A percentile compares a stretch with the other conserved stretches of the same genome.
phyloP scores from a whole-genome alignment of 2,888 invertebrate genomes.

The Agrilus cyanescens region DNA sequence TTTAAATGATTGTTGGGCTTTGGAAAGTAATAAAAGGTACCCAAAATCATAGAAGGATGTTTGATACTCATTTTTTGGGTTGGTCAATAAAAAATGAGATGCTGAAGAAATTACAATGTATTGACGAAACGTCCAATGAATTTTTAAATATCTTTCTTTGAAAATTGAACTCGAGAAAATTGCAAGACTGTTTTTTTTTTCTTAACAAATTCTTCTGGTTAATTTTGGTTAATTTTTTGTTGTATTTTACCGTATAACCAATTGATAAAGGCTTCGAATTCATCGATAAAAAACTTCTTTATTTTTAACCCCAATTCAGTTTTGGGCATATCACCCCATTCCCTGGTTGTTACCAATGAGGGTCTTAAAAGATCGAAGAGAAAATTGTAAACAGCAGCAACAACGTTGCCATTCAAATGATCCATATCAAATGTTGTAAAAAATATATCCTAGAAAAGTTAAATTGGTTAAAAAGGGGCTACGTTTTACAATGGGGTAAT shows the following conservation, averaged over 20 bases:
- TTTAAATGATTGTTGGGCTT: neutral
- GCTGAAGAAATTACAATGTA: no score
- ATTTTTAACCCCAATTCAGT: slow-evolving; percentile 35
- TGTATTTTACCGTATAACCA: slow-evolving; percentile 32
- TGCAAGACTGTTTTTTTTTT: slow-evolving; percentile 1
- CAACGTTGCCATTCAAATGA: slow-evolving; percentile 23
- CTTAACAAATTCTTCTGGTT: neutral
- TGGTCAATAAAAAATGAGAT: no score
- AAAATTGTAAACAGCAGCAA: slow-evolving; percentile 25
- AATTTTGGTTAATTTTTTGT: no score
- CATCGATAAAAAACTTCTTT: slow-evolving; percentile 44
- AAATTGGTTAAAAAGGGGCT: neutral
- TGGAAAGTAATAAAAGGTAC: neutral
- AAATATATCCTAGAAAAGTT: slow-evolving; percentile 25
- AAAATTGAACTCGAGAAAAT: neutral
- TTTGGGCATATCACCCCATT: slow-evolving; percentile 45
- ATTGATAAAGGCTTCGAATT: slow-evolving; percentile 42
- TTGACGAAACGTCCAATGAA: no score
- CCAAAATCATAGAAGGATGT: neutral
- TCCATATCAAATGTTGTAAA: slow-evolving; percentile 26
- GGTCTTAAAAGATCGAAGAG: slow-evolving; percentile 33
- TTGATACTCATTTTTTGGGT: no score
- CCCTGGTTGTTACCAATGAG: slow-evolving; percentile 35
- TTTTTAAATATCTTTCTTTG: neutral
- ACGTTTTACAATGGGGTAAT: no score